A percentile compares a stretch with the other conserved stretches of the same genome.
These are phyloP conservation scores for Sebastes variabilis DNA, from an alignment of 2,797 vertebrate species.

Conservation along the genomic window DNA sequence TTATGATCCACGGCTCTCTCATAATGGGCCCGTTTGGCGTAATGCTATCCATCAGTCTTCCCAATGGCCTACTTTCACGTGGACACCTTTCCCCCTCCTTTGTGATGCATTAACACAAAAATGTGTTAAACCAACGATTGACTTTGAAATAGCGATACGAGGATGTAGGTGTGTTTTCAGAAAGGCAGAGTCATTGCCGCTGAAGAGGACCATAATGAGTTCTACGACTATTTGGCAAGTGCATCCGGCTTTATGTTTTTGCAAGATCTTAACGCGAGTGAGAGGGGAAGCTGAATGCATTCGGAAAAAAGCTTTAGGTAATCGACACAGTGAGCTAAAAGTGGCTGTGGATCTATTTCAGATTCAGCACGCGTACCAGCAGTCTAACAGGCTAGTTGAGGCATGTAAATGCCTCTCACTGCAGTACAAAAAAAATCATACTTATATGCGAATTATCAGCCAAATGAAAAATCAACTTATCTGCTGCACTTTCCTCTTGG, in stretches of 20 bases:
- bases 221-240: constrained; percentile 31
- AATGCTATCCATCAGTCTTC: constrained; percentile 75
- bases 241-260: constrained; percentile 32
- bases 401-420: constrained; percentile 15
- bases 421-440: not conserved
- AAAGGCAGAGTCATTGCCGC: constrained; percentile 37
- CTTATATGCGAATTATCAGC: not conserved
- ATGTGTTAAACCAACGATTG: constrained; percentile 65
- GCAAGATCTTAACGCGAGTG: constrained; percentile 21
- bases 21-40: constrained; percentile 70
- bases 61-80: constrained; percentile 64
- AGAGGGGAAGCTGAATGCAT: constrained; percentile 29
- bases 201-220: constrained; percentile 41
- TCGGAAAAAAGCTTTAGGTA: constrained; percentile 26
- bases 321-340: constrained; percentile 25
- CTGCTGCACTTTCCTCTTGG: not conserved
- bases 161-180: constrained; percentile 58
- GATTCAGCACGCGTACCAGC: not conserved
- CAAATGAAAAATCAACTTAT: constrained; percentile 28
- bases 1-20: constrained; percentile 72
- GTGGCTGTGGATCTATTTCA: constrained; percentile 7
- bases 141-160: constrained; percentile 66
- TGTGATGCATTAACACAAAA: constrained; percentile 63
- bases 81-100: constrained; percentile 44
- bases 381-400: not conserved